These are phyloP conservation scores for Silurus aristotelis DNA, from an alignment of 2,797 vertebrate species.

Conservation along the genomic window DNA sequence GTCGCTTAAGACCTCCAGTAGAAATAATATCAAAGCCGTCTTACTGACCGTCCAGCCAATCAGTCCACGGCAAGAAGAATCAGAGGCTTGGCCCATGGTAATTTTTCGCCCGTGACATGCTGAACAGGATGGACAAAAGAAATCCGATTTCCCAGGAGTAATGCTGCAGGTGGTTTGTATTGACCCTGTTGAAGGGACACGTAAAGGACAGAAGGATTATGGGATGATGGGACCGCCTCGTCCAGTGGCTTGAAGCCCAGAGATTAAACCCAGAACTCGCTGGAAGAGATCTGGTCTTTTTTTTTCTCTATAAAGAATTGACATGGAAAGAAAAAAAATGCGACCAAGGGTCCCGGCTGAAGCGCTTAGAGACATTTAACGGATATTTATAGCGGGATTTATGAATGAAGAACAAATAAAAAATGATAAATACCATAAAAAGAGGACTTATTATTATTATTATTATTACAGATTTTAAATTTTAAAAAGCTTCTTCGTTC, in stretches of 20 bases:
- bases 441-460: background rate
- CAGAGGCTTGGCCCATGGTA: slow-evolving; percentile 3
- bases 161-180: slow-evolving; percentile 43
- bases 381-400: background rate
- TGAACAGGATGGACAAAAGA: slow-evolving; percentile 39
- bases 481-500: too few species aligned
- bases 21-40: background rate
- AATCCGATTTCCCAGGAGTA: slow-evolving; percentile 28
- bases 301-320: background rate
- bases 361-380: background rate
- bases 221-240: background rate
- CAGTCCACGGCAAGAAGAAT: slow-evolving; percentile 2
- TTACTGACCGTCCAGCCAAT: slow-evolving; percentile 5
- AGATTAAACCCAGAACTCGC: slow-evolving; percentile 33
- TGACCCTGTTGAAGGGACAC: slow-evolving; percentile 16
- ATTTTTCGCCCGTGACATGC: slow-evolving; percentile 31
- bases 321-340: background rate
- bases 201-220: slow-evolving; percentile 11
- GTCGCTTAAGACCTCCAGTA: background rate
- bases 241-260: slow-evolving; percentile 49
- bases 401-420: background rate
- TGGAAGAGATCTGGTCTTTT: slow-evolving; percentile 13
- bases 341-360: background rate
- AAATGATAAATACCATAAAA: background rate
- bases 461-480: too few species aligned